A percentile compares a stretch with the other conserved stretches of the same genome.
Conservation (phyloP, 2,888 invertebrate genomes). For the Charanyca ferruginea region DNA sequence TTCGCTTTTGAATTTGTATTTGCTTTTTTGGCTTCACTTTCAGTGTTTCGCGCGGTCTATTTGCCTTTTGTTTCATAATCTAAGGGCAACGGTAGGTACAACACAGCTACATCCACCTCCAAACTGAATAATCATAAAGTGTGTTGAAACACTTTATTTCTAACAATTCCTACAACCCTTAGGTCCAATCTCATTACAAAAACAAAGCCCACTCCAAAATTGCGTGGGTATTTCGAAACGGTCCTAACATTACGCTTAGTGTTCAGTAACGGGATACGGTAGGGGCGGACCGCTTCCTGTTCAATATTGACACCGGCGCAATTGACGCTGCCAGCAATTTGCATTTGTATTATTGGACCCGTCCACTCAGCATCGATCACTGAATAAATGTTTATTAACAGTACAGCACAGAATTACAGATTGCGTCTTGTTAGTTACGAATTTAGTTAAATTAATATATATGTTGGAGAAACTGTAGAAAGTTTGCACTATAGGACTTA, state of each 20-base stretch:
- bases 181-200: conserved; percentile 29
- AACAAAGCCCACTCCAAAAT: conserved; percentile 42
- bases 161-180: conserved; percentile 10
- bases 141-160: conserved; percentile 8
- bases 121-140: conserved; percentile 9
- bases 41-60: too few relatives aligned
- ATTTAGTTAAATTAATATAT: conserved; percentile 23
- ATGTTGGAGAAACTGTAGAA: background rate
- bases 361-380: conserved; percentile 53
- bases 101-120: background rate
- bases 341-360: conserved; percentile 70
- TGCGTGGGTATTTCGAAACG: conserved; percentile 31
- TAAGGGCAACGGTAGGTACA: too few relatives aligned
- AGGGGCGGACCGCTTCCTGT: conserved; percentile 52
- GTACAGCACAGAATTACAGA: conserved; percentile 39
- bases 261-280: conserved; percentile 51
- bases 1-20: too few relatives aligned
- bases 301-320: conserved; percentile 70
- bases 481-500: too few relatives aligned
- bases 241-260: conserved; percentile 42
- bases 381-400: conserved; percentile 64
- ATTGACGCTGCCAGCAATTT: conserved; percentile 67
- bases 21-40: too few relatives aligned
- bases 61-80: too few relatives aligned
- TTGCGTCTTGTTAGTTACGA: conserved; percentile 20